These are phyloP conservation scores for Tragelaphus buxtoni DNA, from an alignment of 2,113 vertebrate species.

Conservation along the genomic window DNA sequence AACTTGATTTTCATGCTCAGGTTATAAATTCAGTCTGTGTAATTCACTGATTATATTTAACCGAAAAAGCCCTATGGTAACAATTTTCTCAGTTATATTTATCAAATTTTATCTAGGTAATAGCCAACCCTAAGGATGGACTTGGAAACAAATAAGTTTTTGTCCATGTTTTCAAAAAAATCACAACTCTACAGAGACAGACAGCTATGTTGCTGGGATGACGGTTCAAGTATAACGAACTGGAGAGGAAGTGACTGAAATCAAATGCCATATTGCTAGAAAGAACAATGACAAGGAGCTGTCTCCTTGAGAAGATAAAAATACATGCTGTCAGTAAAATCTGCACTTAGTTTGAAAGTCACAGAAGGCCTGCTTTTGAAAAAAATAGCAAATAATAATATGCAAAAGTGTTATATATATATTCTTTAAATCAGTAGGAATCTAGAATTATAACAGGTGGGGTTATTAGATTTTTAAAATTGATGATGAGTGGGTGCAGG, in stretches of 20 bases:
- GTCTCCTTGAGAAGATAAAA: constrained; percentile 40
- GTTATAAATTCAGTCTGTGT: neutral
- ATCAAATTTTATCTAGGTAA: neutral
- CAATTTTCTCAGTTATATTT: neutral
- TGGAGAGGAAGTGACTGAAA: neutral
- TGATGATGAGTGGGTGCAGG: neutral
- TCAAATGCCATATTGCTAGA: constrained; percentile 19
- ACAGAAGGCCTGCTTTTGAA: constrained; percentile 5
- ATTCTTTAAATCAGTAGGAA: neutral
- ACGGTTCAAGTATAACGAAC: neutral
- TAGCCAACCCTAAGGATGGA: neutral
- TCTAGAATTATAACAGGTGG: neutral
- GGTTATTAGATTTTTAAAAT: neutral
- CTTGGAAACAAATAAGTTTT: neutral
- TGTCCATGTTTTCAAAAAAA: neutral
- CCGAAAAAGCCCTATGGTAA: neutral
- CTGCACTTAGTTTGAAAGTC: constrained; percentile 37
- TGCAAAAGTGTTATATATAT: neutral
- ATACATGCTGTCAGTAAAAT: constrained; percentile 46
- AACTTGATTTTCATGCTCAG: neutral
- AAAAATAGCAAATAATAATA: neutral
- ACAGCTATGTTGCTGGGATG: neutral
- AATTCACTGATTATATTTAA: neutral
- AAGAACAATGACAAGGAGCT: constrained; percentile 18
- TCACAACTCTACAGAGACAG: neutral